Evolutionary conservation across 2,888 invertebrate species (phyloP), one percentile per base, ranked within the genome.

Genomic region (Aspidapion aeneum): DNA sequence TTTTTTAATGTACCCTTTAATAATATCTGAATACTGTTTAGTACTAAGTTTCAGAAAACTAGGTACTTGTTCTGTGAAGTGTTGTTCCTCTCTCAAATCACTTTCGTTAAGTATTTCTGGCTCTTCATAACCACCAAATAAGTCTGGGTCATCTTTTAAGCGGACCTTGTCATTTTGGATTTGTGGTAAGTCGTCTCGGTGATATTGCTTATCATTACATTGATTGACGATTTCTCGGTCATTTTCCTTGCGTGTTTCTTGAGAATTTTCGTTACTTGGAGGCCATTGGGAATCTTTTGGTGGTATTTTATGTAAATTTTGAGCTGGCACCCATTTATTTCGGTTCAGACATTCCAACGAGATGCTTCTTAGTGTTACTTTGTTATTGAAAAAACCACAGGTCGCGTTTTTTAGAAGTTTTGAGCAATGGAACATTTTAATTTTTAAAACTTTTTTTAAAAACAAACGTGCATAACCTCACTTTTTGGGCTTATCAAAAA

Each of bases 11-110:
- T 86, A 85, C 18, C 84, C 81, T 75, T 91, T 92, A 2, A 93
- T 92, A 65, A 90, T 77, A 69, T 85, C 83, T 0, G 87, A 87
- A 80, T 93, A 93, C 70, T 90, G 85, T 71, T 83, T 87, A 0
- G 82, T 85, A 1, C 84, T 81, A 17, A 87, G 76, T 74, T 85
- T 84, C 71, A 83, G 83, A 1, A 79, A 76, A 7, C 66, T 67
- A 16, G 65, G 18, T 1, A 86, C 85, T 54, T 79, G 77, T 68
- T 85, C 83, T 69, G 84, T 78, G 60, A 84, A 74, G 74, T 80
- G 85, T 56, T 85, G 80, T 67, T 87, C 84, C 76, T 90, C 90
- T 70, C 80, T 78, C 22, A 82, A 71, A 76, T 90, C 89, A 56
- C 82, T 86, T 72, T 84, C 82, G 35, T 71, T 68, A 19, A 67